These are phyloP conservation scores for Solen grandis DNA, from an alignment of 1,140 invertebrate genomes.

Conservation along the genomic window DNA sequence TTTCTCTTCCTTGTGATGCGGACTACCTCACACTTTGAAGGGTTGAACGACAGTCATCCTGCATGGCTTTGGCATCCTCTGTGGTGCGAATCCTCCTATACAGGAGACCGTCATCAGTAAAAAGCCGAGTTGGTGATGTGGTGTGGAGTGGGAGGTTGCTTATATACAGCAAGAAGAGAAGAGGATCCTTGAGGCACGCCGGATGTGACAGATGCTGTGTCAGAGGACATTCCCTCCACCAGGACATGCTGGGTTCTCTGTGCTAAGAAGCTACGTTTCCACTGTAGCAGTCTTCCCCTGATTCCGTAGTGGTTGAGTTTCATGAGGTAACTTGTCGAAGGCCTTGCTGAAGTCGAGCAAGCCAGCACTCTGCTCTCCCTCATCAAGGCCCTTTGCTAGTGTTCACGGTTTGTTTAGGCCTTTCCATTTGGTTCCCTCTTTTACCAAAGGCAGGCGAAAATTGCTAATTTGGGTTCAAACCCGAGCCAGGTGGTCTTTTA, in stretches of 20 bases:
- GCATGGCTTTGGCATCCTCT: too few relatives aligned
- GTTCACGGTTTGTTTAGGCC: too few relatives aligned
- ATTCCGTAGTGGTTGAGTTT: conserved; percentile 19
- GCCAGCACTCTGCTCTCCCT: background rate
- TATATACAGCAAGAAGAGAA: background rate
- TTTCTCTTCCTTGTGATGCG: conserved; percentile 36
- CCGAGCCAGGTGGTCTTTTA: too few relatives aligned
- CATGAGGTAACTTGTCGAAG: conserved; percentile 21
- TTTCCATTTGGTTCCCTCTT: too few relatives aligned
- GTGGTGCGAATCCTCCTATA: too few relatives aligned
- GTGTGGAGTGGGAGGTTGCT: too few relatives aligned
- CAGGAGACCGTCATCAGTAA: too few relatives aligned
- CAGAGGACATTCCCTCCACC: conserved; percentile 2
- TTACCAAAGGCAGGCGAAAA: too few relatives aligned
- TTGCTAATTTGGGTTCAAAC: too few relatives aligned
- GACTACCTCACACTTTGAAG: conserved; percentile 39
- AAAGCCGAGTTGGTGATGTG: too few relatives aligned
- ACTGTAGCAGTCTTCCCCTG: background rate
- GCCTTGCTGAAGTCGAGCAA: conserved; percentile 1
- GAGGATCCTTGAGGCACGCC: conserved; percentile 20
- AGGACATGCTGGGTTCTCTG: conserved; percentile 15
- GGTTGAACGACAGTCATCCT: conserved; percentile 47
- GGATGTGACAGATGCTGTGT: conserved; percentile 21
- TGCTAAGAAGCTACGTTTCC: background rate
- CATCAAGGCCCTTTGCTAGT: conserved; percentile 2